Base-by-base conservation (phyloP, 2,797 vertebrate genomes). In the Pelochelys cantorii region DNA sequence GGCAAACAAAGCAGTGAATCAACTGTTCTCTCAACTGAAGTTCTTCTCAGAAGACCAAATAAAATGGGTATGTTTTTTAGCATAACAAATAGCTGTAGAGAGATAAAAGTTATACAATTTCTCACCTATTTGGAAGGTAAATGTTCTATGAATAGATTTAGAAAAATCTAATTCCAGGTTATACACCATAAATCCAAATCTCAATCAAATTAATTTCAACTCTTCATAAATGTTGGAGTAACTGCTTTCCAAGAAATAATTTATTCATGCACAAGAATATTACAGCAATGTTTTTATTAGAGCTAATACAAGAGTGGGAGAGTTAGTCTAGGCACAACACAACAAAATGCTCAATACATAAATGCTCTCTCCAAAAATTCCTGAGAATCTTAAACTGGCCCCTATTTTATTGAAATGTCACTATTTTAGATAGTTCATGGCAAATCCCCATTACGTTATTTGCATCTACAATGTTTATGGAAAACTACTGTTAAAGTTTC, bases 261-360 rank as follows among this genome's bases (percentile, higher is more conserved):
- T 84, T 60, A 20, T 17, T 59, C 78, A 31, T 52, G 27, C 48
- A 55, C 71, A 62, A 75, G 23, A 20, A 79, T 88, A 74, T 13
- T 59, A 75, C 84, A 56, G 53, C 89, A 88, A 11, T 11, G 18
- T 20, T 93, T 71, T 93, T 86, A 92, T 91, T 93, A 84, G 91
- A 77, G 37, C 62, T 91, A 75, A 85, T 22, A 11, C 78, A 83
- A 59, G 86, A 79, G 57, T 37, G 31, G 27, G n/a, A 6, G 2
- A 85, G 42, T 37, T 27, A 83, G 20, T 20, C 4, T 48, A 52
- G 23, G 78, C 22, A 52, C 18, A 37, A 37, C 65, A 54, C 75
- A 84, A 82, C 60, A 29, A 91, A 52, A 77, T 31, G 25, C 11
- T 37, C 42, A 59, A 20, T 11, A 74, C n/a, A 83, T 74, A 59